phyloP scores from a whole-genome alignment of 1,140 invertebrate species.

The Nasonia longicornis region DNA sequence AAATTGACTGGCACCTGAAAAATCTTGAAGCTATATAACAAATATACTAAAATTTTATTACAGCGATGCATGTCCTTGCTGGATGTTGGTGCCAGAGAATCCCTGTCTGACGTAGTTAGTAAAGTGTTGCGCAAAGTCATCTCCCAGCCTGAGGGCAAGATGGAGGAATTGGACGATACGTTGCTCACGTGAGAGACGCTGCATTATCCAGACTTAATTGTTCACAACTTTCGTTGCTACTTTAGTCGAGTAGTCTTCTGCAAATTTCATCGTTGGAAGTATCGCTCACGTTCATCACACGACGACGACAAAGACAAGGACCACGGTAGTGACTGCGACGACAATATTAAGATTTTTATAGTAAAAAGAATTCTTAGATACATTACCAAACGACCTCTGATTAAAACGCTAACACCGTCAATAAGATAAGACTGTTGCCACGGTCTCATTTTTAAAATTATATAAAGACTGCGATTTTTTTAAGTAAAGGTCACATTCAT shows the following conservation, averaged over 20 bases:
- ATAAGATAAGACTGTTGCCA: conserved; percentile 19
- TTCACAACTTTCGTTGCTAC: conserved; percentile 42
- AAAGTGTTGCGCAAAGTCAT: conserved; percentile 83
- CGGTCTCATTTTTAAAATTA: background rate
- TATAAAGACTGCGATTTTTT: conserved; percentile 33
- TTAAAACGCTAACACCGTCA: conserved; percentile 24
- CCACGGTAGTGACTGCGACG: conserved; percentile 27
- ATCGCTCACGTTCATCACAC: conserved; percentile 5
- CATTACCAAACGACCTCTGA: conserved; percentile 7
- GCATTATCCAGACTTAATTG: conserved; percentile 45
- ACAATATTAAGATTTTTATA: conserved; percentile 41
- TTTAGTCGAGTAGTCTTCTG: conserved; percentile 41
- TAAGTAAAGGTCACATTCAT: background rate
- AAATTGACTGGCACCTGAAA: conserved; percentile 39
- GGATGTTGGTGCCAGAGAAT: conserved; percentile 89
- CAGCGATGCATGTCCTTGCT: conserved; percentile 81
- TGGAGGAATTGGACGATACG: conserved; percentile 93
- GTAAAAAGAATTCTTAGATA: conserved; percentile 34
- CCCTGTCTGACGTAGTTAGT: conserved; percentile 88
- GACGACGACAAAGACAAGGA: conserved; percentile 4
- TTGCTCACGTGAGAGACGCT: conserved; percentile 78
- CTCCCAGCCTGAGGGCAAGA: conserved; percentile 82
- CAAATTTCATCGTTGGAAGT: conserved; percentile 42
- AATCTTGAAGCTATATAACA: background rate
- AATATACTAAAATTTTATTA: conserved; percentile 54